phyloP scores from a whole-genome alignment of 2,888 invertebrate genomes.

The Microctonus hyperodae region DNA sequence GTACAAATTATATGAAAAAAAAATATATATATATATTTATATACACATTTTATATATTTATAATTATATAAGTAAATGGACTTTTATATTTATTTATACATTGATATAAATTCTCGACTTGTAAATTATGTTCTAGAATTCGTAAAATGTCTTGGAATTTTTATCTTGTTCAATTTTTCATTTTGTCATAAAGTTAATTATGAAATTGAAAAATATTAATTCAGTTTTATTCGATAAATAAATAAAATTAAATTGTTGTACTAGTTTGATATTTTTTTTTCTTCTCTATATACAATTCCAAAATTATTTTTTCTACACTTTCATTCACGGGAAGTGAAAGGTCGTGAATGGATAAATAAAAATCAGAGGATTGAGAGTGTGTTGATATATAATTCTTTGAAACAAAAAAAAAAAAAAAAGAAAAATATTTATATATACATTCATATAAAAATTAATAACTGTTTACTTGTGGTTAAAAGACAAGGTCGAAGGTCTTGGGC shows the following conservation, averaged over 20 bases:
- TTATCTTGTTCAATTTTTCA: too few relatives aligned
- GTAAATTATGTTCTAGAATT: slow-evolving; percentile 1
- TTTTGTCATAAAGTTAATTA: not conserved
- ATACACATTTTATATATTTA: too few relatives aligned
- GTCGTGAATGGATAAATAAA: slow-evolving; percentile 12
- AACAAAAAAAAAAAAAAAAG: not conserved
- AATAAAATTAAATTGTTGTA: not conserved
- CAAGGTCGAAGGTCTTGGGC: slow-evolving; percentile 45
- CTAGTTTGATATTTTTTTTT: not conserved
- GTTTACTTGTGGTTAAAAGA: not conserved
- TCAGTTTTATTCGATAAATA: not conserved
- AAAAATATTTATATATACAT: too few relatives aligned
- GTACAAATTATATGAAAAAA: too few relatives aligned
- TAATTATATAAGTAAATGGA: too few relatives aligned
- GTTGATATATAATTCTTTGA: too few relatives aligned
- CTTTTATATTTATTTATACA: not conserved
- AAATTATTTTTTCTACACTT: slow-evolving; percentile 4
- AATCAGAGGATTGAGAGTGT: not conserved
- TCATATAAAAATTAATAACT: not conserved
- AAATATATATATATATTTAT: too few relatives aligned
- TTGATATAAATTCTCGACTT: not conserved
- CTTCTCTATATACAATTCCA: not conserved
- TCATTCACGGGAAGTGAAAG: slow-evolving; percentile 27
- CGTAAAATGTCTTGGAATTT: too few relatives aligned
- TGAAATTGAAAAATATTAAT: not conserved